These are phyloP conservation scores for Ctenopoma kingsleyae DNA, from an alignment of 2,797 vertebrate species.

Conservation along the genomic window DNA sequence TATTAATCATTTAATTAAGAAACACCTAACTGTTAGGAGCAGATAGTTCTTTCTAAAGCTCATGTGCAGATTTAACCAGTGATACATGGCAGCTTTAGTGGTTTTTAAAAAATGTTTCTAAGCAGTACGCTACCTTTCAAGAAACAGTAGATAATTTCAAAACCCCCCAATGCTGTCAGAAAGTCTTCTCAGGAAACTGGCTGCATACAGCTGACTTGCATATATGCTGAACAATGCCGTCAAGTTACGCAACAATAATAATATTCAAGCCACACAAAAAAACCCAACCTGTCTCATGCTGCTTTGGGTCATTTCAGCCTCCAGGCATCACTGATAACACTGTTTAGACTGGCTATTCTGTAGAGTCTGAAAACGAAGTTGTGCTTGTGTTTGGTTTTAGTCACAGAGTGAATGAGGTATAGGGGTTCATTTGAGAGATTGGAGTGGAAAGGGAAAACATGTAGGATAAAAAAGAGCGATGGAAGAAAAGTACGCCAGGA, in stretches of 20 bases:
- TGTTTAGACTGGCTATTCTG: conserved; percentile 68
- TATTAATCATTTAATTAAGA: neutral
- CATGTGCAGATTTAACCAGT: neutral
- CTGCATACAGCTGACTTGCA: neutral
- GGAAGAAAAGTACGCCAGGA: neutral
- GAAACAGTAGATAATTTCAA: neutral
- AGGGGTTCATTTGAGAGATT: conserved; percentile 29
- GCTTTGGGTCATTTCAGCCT: conserved; percentile 31
- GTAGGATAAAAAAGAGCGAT: neutral
- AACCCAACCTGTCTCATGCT: conserved; percentile 7
- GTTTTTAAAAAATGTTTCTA: conserved; percentile 4
- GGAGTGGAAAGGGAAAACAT: conserved; percentile 1
- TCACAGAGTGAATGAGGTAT: conserved; percentile 36
- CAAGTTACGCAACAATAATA: conserved; percentile 13
- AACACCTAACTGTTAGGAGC: neutral
- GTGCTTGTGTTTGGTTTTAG: conserved; percentile 59
- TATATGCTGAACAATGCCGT: neutral
- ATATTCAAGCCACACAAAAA: conserved; percentile 16
- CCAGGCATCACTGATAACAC: conserved; percentile 59
- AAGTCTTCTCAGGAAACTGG: neutral
- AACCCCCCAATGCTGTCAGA: neutral
- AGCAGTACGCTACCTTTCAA: neutral
- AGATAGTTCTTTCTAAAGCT: conserved; percentile 1
- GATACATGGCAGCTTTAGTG: neutral
- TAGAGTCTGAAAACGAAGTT: conserved; percentile 25